Conservation (phyloP, 2,113 vertebrate genomes). For the Sylvietta virens region DNA sequence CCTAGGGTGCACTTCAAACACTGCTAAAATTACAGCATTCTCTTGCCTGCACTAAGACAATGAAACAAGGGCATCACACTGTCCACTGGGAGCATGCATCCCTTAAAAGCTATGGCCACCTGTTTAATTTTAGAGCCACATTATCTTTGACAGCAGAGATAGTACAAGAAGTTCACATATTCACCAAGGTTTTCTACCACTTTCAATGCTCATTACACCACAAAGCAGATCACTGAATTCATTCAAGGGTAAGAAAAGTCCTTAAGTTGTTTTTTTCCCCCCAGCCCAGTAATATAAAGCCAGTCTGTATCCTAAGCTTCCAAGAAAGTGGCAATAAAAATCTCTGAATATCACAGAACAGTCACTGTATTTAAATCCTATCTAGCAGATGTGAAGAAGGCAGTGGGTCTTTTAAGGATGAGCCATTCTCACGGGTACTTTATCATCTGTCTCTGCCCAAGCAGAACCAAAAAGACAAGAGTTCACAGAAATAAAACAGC, state of each 20-base stretch:
- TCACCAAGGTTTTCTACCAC: not conserved
- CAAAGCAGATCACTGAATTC: not conserved
- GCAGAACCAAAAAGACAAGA: not conserved
- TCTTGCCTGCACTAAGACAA: not conserved
- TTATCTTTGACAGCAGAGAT: not conserved
- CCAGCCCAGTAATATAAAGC: not conserved
- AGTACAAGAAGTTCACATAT: not conserved
- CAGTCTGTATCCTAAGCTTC: not conserved
- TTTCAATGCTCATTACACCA: not conserved
- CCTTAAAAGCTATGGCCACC: not conserved
- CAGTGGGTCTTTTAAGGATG: not conserved
- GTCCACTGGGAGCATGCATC: not conserved
- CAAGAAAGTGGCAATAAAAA: not conserved
- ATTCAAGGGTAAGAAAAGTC: not conserved
- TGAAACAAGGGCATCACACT: not conserved
- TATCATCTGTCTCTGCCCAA: not conserved
- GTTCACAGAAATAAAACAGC: not conserved
- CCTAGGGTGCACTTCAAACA: not conserved
- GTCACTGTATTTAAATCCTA: not conserved
- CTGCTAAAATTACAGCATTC: not conserved
- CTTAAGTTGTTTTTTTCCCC: rapidly evolving
- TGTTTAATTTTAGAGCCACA: not conserved
- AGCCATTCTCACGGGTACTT: not conserved
- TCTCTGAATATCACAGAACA: not conserved
- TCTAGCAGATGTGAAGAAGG: not conserved